Evolutionary conservation across 2,797 vertebrate species (phyloP).

Genomic region (Ataeniobius toweri): DNA sequence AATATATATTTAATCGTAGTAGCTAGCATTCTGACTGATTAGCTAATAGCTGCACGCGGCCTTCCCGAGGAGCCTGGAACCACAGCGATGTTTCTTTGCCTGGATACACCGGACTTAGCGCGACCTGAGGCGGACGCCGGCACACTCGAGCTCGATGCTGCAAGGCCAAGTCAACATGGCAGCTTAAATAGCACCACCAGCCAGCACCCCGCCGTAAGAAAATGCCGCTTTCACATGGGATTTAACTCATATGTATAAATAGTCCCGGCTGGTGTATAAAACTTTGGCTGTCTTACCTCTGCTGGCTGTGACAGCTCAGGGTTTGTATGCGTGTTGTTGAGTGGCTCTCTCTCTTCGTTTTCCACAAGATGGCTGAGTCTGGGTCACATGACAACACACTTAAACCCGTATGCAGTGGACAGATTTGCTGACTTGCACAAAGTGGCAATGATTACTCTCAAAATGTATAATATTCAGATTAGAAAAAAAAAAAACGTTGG

Average conservation of each 20-base stretch:
- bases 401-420: slow-evolving; percentile 64
- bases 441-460: background rate
- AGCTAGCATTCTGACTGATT: slow-evolving; percentile 57
- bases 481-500: too few relatives aligned
- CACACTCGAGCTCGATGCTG: slow-evolving; percentile 68
- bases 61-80: slow-evolving; percentile 53
- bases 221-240: slow-evolving; percentile 26
- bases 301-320: slow-evolving; percentile 84
- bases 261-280: slow-evolving; percentile 50
- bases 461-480: background rate
- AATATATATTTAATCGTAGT: slow-evolving; percentile 39
- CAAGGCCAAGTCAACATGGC: slow-evolving; percentile 76
- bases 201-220: slow-evolving; percentile 24
- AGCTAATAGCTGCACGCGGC: slow-evolving; percentile 69
- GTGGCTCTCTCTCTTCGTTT: slow-evolving; percentile 77
- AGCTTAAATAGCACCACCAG: slow-evolving; percentile 50
- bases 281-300: slow-evolving; percentile 85
- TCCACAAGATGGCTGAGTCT: slow-evolving; percentile 86
- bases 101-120: slow-evolving; percentile 23
- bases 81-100: slow-evolving; percentile 56
- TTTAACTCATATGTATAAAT: slow-evolving; percentile 29
- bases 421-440: slow-evolving; percentile 65
- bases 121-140: slow-evolving; percentile 28
- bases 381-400: slow-evolving; percentile 81
- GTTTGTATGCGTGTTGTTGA: slow-evolving; percentile 83